Percentiles rank a stretch among this genome's conserved stretches.
Conservation (phyloP, 2,888 invertebrate genomes). For the Orchesellides sinensis region DNA sequence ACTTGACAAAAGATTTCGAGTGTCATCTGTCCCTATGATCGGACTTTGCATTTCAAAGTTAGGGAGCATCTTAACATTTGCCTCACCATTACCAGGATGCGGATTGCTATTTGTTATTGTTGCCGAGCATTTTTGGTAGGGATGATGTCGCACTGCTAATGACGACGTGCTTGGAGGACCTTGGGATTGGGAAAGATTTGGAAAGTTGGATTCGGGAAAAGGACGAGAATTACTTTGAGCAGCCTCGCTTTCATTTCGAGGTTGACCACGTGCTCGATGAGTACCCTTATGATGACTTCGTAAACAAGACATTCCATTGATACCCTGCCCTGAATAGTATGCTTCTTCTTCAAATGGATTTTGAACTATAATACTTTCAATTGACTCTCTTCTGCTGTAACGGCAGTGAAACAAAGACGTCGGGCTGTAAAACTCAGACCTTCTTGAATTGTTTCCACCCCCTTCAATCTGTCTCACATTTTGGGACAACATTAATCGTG, state of each 20-base stretch:
- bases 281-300: neutral
- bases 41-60: too few species aligned
- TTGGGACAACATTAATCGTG: slow-evolving; percentile 10
- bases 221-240: neutral
- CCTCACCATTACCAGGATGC: too few species aligned
- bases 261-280: neutral
- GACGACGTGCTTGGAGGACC: neutral
- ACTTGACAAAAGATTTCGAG: too few species aligned
- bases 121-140: neutral
- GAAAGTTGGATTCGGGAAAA: neutral
- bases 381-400: neutral
- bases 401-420: slow-evolving; percentile 9
- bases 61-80: too few species aligned
- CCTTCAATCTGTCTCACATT: neutral
- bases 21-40: too few species aligned
- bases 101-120: too few species aligned
- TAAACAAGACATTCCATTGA: neutral
- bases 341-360: slow-evolving; percentile 54
- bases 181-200: neutral
- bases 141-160: neutral
- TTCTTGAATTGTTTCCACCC: neutral
- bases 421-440: neutral
- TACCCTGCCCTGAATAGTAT: neutral
- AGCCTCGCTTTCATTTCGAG: neutral
- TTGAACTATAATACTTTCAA: slow-evolving; percentile 43